phyloP scores from a whole-genome alignment of 1,140 invertebrate species.

The Aphelenchoides besseyi region DNA sequence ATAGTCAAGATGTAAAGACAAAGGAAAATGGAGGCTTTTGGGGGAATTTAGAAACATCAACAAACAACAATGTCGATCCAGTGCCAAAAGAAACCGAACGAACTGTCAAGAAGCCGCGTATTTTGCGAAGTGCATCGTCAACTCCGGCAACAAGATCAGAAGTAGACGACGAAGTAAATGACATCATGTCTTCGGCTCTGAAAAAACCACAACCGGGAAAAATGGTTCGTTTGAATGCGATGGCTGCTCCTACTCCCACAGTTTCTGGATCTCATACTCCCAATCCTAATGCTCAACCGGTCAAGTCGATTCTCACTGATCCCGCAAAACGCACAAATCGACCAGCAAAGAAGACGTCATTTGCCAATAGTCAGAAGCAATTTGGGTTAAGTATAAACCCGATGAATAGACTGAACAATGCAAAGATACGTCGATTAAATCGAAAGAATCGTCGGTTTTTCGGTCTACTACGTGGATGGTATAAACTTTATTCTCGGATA shows the following conservation, averaged over 20 bases:
- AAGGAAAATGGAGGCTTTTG: too few species aligned
- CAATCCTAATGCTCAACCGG: slow-evolving; percentile 8
- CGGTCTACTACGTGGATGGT: neutral
- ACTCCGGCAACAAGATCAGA: neutral
- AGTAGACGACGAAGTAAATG: neutral
- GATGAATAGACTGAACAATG: neutral
- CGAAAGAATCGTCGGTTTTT: slow-evolving; percentile 2
- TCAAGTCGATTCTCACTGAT: neutral
- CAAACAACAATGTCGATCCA: too few species aligned
- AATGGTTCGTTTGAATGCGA: neutral
- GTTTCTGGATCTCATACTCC: neutral
- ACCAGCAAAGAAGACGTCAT: neutral
- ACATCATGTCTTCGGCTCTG: neutral
- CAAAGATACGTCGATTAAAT: neutral
- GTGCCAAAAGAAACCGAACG: too few species aligned
- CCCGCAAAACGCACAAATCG: neutral
- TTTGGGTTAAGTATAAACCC: too few species aligned
- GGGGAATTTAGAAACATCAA: too few species aligned
- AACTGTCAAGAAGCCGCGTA: neutral
- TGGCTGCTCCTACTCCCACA: neutral
- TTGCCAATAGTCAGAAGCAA: neutral
- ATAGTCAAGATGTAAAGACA: too few species aligned
- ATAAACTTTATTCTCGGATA: neutral
- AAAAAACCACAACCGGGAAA: neutral
- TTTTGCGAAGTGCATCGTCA: neutral